phyloP scores from a whole-genome alignment of 2,797 vertebrate genomes.

The Sebastes kiyomatsui region DNA sequence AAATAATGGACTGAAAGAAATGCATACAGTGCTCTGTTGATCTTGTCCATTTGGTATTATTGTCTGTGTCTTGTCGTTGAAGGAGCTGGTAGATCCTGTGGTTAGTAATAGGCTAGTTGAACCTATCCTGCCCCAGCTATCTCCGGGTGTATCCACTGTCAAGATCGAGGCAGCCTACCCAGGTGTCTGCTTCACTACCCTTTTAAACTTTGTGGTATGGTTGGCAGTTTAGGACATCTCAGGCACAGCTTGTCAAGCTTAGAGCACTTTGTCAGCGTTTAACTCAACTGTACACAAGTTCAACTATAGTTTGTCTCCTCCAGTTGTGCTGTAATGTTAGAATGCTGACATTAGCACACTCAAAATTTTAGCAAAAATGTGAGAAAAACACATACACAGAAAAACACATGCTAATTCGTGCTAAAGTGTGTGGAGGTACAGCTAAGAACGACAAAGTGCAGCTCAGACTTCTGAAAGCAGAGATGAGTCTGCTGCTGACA shows the following conservation, averaged over 20 bases:
- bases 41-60: slow-evolving; percentile 35
- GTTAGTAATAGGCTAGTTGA: slow-evolving; percentile 85
- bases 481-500: neutral
- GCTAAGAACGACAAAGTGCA: neutral
- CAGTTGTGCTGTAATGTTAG: neutral
- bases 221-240: neutral
- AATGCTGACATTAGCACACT: neutral
- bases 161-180: slow-evolving; percentile 85
- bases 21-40: slow-evolving; percentile 26
- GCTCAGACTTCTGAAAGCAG: neutral
- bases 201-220: slow-evolving; percentile 10
- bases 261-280: neutral
- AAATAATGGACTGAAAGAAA: neutral
- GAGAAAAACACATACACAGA: neutral
- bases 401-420: neutral
- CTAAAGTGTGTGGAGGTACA: neutral
- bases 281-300: neutral
- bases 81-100: slow-evolving; percentile 87
- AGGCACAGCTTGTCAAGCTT: neutral
- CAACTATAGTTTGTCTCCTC: neutral
- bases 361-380: neutral
- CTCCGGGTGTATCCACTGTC: slow-evolving; percentile 90
- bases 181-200: slow-evolving; percentile 80
- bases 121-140: slow-evolving; percentile 88
- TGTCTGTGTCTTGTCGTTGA: slow-evolving; percentile 71